These are phyloP conservation scores for Macrotrachela quadricornifera DNA, from an alignment of 1,140 invertebrate genomes.

Conservation along the genomic window DNA sequence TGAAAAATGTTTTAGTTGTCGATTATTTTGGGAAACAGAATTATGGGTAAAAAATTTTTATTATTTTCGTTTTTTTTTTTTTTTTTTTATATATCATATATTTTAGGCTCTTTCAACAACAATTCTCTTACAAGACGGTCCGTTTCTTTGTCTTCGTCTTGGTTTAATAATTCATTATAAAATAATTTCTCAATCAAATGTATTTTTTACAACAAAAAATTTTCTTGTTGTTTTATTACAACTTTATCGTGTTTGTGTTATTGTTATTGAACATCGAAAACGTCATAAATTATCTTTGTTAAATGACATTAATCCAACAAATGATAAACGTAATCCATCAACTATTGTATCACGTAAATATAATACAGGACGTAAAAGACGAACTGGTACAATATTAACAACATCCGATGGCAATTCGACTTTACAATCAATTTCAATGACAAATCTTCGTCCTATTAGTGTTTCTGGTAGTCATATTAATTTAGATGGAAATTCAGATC, in stretches of 20 bases:
- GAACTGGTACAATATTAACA: too few relatives aligned
- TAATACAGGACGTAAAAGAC: not conserved
- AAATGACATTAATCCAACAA: constrained; percentile 15
- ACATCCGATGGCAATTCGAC: too few relatives aligned
- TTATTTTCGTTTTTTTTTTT: too few relatives aligned
- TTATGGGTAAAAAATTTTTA: too few relatives aligned
- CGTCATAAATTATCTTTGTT: constrained; percentile 31
- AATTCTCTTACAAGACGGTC: constrained; percentile 22
- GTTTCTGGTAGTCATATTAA: too few relatives aligned
- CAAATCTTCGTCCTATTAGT: too few relatives aligned
- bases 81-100: constrained; percentile 17
- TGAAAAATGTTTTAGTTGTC: too few relatives aligned
- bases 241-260: constrained; percentile 56
- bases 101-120: constrained; percentile 21
- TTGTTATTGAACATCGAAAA: constrained; percentile 41
- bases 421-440: too few relatives aligned
- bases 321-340: constrained; percentile 15
- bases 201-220: constrained; percentile 75
- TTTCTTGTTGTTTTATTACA: constrained; percentile 62
- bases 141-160: constrained; percentile 20
- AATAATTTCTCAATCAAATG: constrained; percentile 70
- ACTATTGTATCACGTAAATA: constrained; percentile 15
- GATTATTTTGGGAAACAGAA: too few relatives aligned
- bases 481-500: too few relatives aligned
- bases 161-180: constrained; percentile 54